Evolutionary conservation across 2,888 invertebrate genomes (phyloP), one percentile per base, ranked within the genome.

Genomic region (Anoplius nigerrimus): DNA sequence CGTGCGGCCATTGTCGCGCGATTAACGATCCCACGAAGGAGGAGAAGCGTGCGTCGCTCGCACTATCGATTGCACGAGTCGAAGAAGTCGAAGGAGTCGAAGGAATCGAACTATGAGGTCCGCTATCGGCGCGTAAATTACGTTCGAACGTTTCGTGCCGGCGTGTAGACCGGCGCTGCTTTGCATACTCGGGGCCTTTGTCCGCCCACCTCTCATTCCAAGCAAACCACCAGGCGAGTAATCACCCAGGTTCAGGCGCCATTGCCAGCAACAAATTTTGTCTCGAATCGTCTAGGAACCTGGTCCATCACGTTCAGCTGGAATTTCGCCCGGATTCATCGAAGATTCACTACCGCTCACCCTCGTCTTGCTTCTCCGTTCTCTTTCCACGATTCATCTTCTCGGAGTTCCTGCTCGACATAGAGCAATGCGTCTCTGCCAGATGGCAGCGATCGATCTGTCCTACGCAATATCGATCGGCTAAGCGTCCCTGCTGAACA

Each of bases 351-450:
- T n/a, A n/a, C n/a, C n/a, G 13, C 16, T 48, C 45, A 2, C 13
- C 16, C 15, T 15, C 18, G n/a, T 48, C 34, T 18, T 54, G 2
- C 6, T 8, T n/a, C 2, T 27, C 52, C 15, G 20, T 20, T 59
- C 51, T 2, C 46, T 21, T 2, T 20, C 16, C 6, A 13, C 45
- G 13, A 8, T 51, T 21, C 8, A 16, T 11, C 8, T 51, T 21
- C 8, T 18, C 18, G n/a, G n/a, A n/a, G 51, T 48, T 8, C 20
- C 15, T 52, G 42, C 43, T 46, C 24, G 68, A 62, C 66, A 34
- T 34, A 34, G 65, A 62, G 72, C 74, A 73, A 79, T 79, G 76
- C 72, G 64, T 76, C 78, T 75, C 69, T 79, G 78, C 76, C 78
- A 79, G 76, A 70, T 74, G 74, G 69, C 74, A 71, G 66, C 58